phyloP scores from a whole-genome alignment of 2,888 invertebrate genomes.

The Phyllotreta striolata region DNA sequence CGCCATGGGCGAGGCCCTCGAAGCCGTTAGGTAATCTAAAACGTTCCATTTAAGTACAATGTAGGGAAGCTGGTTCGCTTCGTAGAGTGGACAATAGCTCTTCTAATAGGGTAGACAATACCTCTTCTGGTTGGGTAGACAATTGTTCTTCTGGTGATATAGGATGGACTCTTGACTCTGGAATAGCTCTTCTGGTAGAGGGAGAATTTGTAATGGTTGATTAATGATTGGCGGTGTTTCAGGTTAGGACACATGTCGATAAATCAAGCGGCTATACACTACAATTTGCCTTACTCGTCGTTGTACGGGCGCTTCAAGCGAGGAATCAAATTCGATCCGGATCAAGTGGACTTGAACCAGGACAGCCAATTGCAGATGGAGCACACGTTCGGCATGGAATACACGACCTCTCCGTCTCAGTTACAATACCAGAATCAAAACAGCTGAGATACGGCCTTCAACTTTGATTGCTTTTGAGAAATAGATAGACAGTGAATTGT shows the following conservation, averaged over 20 bases:
- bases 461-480: constrained; percentile 53
- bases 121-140: neutral
- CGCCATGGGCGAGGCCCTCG: constrained; percentile 89
- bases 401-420: constrained; percentile 54
- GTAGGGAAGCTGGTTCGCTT: too few relatives aligned
- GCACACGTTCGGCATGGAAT: constrained; percentile 57
- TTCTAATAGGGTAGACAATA: too few relatives aligned
- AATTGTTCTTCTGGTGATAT: too few relatives aligned
- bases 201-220: neutral
- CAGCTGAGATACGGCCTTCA: constrained; percentile 57
- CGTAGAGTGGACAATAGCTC: too few relatives aligned
- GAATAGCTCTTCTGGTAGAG: too few relatives aligned
- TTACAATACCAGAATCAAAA: constrained; percentile 59
- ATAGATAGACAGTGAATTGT: constrained; percentile 18
- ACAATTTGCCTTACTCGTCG: constrained; percentile 89
- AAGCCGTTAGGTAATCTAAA: constrained; percentile 77
- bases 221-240: constrained; percentile 45
- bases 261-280: constrained; percentile 92
- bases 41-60: too few relatives aligned
- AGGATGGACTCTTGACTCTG: too few relatives aligned
- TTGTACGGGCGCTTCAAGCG: constrained; percentile 88
- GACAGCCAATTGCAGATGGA: constrained; percentile 58
- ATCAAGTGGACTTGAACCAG: constrained; percentile 57
- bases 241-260: constrained; percentile 93
- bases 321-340: constrained; percentile 77